Evolutionary conservation across 2,113 vertebrate genomes (phyloP).

Genomic region (Dasypus novemcinctus): DNA sequence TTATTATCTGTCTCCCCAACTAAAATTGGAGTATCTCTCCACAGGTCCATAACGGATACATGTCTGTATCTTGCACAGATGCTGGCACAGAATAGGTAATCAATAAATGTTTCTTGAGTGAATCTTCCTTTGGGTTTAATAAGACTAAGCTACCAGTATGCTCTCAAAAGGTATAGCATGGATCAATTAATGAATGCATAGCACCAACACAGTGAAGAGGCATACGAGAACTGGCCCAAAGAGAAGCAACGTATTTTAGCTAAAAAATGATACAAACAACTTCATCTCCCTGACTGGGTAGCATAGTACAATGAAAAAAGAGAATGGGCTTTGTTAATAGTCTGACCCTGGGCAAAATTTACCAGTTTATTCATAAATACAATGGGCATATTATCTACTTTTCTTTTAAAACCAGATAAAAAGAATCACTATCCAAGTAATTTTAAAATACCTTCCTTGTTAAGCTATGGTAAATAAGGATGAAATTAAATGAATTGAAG

Average conservation of each 20-base stretch:
- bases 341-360: background rate
- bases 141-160: background rate
- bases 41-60: background rate
- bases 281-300: background rate
- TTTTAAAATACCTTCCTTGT: constrained; percentile 6
- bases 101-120: constrained; percentile 10
- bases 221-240: background rate
- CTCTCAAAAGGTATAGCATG: background rate
- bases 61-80: background rate
- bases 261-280: background rate
- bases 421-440: background rate
- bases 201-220: background rate
- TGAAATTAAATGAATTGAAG: background rate
- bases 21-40: background rate
- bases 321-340: background rate
- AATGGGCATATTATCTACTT: background rate
- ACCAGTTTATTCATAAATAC: background rate
- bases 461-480: background rate
- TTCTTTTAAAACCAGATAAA: background rate
- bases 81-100: background rate
- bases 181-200: background rate
- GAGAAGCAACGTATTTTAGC: background rate
- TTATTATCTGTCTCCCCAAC: background rate
- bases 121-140: background rate
- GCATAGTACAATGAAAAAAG: background rate